These are phyloP conservation scores for Esperia sulphurella DNA, from an alignment of 2,888 invertebrate genomes.

Conservation along the genomic window DNA sequence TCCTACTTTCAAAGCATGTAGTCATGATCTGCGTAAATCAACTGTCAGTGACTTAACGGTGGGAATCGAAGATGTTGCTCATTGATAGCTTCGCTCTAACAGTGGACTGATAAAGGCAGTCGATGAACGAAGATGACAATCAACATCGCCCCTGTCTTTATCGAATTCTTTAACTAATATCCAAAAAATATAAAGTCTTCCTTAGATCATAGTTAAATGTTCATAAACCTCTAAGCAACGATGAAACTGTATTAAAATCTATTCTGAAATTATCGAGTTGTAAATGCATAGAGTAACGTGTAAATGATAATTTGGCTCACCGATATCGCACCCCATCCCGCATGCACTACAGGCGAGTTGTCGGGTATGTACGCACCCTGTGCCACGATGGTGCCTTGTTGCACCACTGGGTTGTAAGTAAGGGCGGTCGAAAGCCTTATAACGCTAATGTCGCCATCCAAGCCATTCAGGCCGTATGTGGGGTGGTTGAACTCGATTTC, in stretches of 20 bases:
- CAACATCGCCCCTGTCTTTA: too few relatives aligned
- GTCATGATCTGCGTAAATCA: too few relatives aligned
- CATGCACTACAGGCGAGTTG: conserved; percentile 23
- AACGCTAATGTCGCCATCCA: conserved; percentile 39
- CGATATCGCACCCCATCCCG: conserved; percentile 30
- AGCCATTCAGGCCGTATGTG: conserved; percentile 10
- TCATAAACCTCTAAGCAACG: too few relatives aligned
- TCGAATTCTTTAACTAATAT: not conserved
- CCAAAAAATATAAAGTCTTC: not conserved
- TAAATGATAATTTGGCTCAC: conserved; percentile 18
- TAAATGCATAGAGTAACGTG: too few relatives aligned
- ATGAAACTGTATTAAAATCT: not conserved
- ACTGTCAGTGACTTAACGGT: too few relatives aligned
- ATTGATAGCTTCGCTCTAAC: too few relatives aligned
- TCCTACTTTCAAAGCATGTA: not conserved
- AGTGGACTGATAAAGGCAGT: too few relatives aligned
- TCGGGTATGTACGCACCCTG: conserved; percentile 21
- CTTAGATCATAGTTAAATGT: not conserved
- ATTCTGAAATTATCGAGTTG: not conserved
- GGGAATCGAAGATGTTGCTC: too few relatives aligned
- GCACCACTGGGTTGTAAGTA: conserved; percentile 16
- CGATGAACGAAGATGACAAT: too few relatives aligned
- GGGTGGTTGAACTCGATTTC: conserved; percentile 26
- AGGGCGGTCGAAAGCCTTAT: conserved; percentile 27
- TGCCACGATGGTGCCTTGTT: conserved; percentile 16